Conservation (phyloP, 1,140 invertebrate genomes). For the Drosophila kohkoa region DNA sequence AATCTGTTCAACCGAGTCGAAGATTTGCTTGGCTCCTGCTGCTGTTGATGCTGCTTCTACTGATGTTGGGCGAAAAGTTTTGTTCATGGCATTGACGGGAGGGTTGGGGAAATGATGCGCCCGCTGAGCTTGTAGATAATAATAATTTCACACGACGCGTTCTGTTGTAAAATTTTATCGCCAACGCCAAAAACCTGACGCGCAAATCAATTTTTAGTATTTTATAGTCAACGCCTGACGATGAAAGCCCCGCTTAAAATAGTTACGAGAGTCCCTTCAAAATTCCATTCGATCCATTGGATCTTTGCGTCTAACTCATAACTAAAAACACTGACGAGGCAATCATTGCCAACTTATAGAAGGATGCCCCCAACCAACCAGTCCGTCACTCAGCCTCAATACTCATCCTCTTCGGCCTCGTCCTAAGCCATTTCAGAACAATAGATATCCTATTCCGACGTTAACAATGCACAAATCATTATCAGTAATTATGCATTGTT, state of each 20-base stretch:
- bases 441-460: slow-evolving; percentile 54
- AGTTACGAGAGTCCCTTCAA: neutral
- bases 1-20: slow-evolving; percentile 44
- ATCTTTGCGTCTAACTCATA: slow-evolving; percentile 52
- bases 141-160: slow-evolving; percentile 76
- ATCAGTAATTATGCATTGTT: slow-evolving; percentile 81
- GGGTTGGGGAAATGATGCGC: slow-evolving; percentile 21
- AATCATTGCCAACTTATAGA: slow-evolving; percentile 45
- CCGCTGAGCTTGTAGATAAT: slow-evolving; percentile 53
- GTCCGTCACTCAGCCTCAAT: slow-evolving; percentile 16
- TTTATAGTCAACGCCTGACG: slow-evolving; percentile 64
- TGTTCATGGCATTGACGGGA: no score
- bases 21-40: slow-evolving; percentile 34
- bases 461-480: slow-evolving; percentile 77
- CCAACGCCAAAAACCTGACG: slow-evolving; percentile 63
- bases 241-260: slow-evolving; percentile 28
- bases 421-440: slow-evolving; percentile 51
- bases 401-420: neutral
- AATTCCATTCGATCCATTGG: slow-evolving; percentile 16
- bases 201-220: slow-evolving; percentile 80
- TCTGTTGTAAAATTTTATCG: slow-evolving; percentile 74
- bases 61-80: neutral
- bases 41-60: slow-evolving; percentile 20
- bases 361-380: neutral
- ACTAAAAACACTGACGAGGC: slow-evolving; percentile 53